A percentile compares a stretch with the other conserved stretches of the same genome.
Conservation (phyloP, 1,140 invertebrate species). For the Elymnias hypermnestra region DNA sequence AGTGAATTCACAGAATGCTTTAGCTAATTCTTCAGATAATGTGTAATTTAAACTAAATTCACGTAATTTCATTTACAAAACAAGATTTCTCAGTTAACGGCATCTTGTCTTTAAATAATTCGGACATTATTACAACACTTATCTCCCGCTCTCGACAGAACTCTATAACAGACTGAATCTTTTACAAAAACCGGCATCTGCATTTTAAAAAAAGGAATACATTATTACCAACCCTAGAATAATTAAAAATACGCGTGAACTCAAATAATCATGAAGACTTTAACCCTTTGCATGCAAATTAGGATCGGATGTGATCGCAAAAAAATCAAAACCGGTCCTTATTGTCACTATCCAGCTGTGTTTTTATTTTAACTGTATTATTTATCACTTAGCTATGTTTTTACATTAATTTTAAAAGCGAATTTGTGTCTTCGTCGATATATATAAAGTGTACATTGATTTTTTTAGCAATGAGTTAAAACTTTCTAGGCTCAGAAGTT, state of each 20-base stretch:
- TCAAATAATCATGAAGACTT: slow-evolving; percentile 65
- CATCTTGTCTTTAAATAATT: too few relatives aligned
- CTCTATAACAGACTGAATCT: slow-evolving; percentile 52
- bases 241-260: slow-evolving; percentile 74
- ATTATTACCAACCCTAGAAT: slow-evolving; percentile 67
- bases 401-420: neutral
- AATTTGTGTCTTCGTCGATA: neutral
- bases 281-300: slow-evolving; percentile 72
- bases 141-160: slow-evolving; percentile 47
- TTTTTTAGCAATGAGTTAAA: too few relatives aligned
- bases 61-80: too few relatives aligned
- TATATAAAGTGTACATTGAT: neutral
- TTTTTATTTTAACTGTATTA: slow-evolving; percentile 42
- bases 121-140: slow-evolving; percentile 9
- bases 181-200: slow-evolving; percentile 44
- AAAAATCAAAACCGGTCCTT: slow-evolving; percentile 56
- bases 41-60: too few relatives aligned
- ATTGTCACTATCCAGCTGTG: slow-evolving; percentile 38
- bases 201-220: slow-evolving; percentile 56
- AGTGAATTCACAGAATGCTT: too few relatives aligned
- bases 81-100: too few relatives aligned
- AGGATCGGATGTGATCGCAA: slow-evolving; percentile 38
- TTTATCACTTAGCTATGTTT: neutral
- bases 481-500: too few relatives aligned
- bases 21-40: too few relatives aligned